Evolutionary conservation across 2,888 invertebrate species (phyloP), one percentile per base, ranked within the genome.

Genomic region (Epinotia ramella): DNA sequence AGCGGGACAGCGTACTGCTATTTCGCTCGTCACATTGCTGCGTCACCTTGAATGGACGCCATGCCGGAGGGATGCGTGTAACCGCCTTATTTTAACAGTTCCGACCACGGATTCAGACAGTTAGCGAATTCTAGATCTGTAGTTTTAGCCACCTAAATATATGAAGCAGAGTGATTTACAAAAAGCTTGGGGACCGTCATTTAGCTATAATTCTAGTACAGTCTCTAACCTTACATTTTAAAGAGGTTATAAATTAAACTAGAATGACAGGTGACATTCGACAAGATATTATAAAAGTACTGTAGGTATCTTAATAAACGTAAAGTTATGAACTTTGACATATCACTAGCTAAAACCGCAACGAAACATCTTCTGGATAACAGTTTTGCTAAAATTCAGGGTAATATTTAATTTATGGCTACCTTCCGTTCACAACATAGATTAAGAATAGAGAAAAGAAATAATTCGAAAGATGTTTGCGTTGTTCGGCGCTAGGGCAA

Each of bases 401-500:
- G 69, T 69, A 69, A 69, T 69, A 69, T 69, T 69, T 69, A 69
- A 69, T 69, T 69, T 69, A 69, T 69, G 59, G 59, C 69, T 69
- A 69, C 60, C 68, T 69, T 69, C 69, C 59, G 69, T 69, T 69
- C 59, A 46, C 69, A 69, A 69, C 62, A 62, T 69, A 69, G 69
- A 69, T 69, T 69, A 69, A 69, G 69, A 59, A 69, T 69, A 60
- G 68, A 68, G 0, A 69, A 69, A 69, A 69, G 1, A 57, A 60
- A 46, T 20, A 44, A 69, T 69, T 71, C 63, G 53, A 6, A 11
- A 28, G 60, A 28, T 69, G 69, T 69, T 69, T 69, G 24, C 56
- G 24, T 60, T 60, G 69, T 18, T 69, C 44, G 67, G 33, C n/a
- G 16, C 28, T 57, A 57, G 60, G 59, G 69, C 69, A 57, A 69